Evolutionary conservation across 2,888 invertebrate genomes (phyloP).

Genomic region (Drosophila limbata): DNA sequence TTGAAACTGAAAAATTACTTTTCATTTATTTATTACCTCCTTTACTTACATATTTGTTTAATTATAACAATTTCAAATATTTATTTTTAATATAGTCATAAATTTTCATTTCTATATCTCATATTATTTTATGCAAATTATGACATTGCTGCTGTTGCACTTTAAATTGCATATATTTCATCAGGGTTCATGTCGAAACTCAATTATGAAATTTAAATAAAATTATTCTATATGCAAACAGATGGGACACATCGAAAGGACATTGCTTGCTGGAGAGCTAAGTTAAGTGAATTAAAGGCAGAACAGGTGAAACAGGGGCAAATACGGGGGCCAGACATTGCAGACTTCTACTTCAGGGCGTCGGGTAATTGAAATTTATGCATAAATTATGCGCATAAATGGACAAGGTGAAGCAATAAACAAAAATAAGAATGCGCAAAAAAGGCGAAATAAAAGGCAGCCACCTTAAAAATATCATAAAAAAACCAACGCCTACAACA

Average conservation of each 20-base stretch:
- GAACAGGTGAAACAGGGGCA: not conserved
- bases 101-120: too few species aligned
- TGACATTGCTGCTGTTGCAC: not conserved
- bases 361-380: constrained; percentile 76
- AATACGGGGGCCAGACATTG: constrained; percentile 12
- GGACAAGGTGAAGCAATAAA: constrained; percentile 73
- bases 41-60: too few species aligned
- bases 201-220: constrained; percentile 28
- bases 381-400: constrained; percentile 79
- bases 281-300: constrained; percentile 61
- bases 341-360: constrained; percentile 53
- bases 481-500: constrained; percentile 7
- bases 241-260: constrained; percentile 24
- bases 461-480: constrained; percentile 1
- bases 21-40: too few species aligned
- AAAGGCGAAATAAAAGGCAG: constrained; percentile 12
- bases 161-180: constrained; percentile 13
- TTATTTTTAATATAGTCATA: too few species aligned
- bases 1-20: too few species aligned
- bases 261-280: constrained; percentile 24
- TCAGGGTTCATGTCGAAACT: constrained; percentile 2
- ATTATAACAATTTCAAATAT: too few species aligned
- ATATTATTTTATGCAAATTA: too few species aligned
- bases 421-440: constrained; percentile 57
- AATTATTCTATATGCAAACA: constrained; percentile 31